Conservation (phyloP, 2,113 vertebrate species). For the Microcebus murinus region DNA sequence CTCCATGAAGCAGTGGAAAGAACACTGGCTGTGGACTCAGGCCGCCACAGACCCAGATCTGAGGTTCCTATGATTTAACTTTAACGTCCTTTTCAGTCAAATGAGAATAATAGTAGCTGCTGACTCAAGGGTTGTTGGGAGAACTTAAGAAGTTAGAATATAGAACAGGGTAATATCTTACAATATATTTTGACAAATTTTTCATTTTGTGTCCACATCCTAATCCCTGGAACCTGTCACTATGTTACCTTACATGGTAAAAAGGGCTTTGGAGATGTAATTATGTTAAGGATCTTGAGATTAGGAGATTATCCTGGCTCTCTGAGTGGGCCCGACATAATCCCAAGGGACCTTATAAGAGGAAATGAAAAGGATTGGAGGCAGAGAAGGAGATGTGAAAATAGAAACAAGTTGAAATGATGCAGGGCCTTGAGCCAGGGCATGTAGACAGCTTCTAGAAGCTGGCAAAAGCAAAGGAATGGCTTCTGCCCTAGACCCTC, state of each 20-base stretch:
- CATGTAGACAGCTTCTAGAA: not conserved
- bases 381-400: not conserved
- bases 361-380: not conserved
- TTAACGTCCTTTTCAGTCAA: not conserved
- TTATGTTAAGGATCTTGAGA: not conserved
- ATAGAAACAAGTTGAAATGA: not conserved
- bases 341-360: not conserved
- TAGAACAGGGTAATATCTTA: not conserved
- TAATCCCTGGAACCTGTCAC: not conserved
- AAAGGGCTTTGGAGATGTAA: not conserved
- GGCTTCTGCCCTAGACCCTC: not conserved
- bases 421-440: not conserved
- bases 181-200: not conserved
- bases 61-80: not conserved
- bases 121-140: not conserved
- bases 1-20: not conserved
- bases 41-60: not conserved
- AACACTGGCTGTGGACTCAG: not conserved
- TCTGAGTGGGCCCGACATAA: not conserved
- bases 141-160: not conserved
- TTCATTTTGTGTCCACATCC: not conserved
- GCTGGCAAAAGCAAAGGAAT: too few relatives aligned
- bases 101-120: not conserved
- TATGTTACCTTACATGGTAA: not conserved
- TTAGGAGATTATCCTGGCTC: not conserved